A percentile compares a stretch with the other conserved stretches of the same genome.
These are phyloP conservation scores for Vulpes ferrilata DNA, from an alignment of 2,113 vertebrate species.

Conservation along the genomic window DNA sequence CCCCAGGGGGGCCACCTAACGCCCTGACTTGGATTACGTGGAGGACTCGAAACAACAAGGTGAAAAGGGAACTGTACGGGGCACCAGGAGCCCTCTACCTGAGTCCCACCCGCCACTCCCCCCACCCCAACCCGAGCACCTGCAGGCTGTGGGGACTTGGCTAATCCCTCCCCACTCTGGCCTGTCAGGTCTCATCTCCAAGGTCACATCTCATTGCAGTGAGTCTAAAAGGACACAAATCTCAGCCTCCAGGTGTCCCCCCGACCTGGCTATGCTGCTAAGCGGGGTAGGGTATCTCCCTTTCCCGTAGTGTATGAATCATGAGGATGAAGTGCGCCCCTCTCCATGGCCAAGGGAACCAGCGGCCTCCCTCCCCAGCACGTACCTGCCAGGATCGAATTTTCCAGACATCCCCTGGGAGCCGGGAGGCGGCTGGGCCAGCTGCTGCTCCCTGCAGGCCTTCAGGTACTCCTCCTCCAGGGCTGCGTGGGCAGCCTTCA, in stretches of 20 bases:
- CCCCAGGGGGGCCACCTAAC: neutral
- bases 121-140: no score
- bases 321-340: neutral
- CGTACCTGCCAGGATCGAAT: conserved; percentile 91
- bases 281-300: neutral
- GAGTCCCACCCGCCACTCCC: neutral
- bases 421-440: conserved; percentile 73
- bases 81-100: neutral
- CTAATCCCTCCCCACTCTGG: no score
- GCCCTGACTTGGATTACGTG: neutral
- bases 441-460: conserved; percentile 85
- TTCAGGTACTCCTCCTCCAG: conserved; percentile 91
- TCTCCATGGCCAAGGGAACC: neutral
- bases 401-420: neutral
- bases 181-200: neutral
- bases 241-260: neutral
- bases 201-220: neutral
- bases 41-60: neutral
- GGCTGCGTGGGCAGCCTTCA: conserved; percentile 86
- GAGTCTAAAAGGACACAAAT: neutral
- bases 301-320: neutral
- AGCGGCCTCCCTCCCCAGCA: neutral
- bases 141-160: neutral
- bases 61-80: neutral
- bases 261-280: neutral